Conservation (phyloP, 2,113 vertebrate genomes). For the Phasianus colchicus region DNA sequence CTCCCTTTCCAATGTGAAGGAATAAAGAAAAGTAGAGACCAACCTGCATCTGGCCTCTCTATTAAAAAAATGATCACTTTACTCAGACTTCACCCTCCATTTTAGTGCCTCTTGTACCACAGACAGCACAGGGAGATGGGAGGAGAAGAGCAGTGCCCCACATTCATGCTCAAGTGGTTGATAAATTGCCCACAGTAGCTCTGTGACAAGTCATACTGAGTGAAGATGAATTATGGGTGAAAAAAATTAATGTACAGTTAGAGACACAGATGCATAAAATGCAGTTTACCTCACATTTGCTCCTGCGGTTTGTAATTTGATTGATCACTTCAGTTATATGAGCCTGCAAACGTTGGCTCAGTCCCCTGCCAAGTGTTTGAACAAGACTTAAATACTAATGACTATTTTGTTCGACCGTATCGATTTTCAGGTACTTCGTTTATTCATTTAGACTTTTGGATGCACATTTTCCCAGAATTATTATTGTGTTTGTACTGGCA, state of each 20-base stretch:
- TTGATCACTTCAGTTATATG: conserved; percentile 50
- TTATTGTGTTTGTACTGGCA: background rate
- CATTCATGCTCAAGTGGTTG: conserved; percentile 38
- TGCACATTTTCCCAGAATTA: conserved; percentile 34
- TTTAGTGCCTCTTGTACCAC: background rate
- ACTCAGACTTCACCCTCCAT: background rate
- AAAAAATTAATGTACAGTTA: conserved; percentile 27
- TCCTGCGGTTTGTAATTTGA: conserved; percentile 58
- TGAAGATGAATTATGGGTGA: conserved; percentile 38
- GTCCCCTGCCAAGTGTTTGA: conserved; percentile 44
- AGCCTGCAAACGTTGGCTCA: conserved; percentile 39
- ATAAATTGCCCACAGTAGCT: conserved; percentile 31
- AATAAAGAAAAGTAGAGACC: background rate
- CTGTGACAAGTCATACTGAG: conserved; percentile 34
- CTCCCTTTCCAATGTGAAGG: background rate
- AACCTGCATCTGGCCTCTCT: background rate
- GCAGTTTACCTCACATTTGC: conserved; percentile 47
- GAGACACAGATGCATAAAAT: conserved; percentile 43
- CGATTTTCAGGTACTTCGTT: conserved; percentile 53
- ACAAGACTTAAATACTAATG: conserved; percentile 61
- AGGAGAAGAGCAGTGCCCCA: background rate
- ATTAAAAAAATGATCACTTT: background rate
- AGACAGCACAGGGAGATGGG: background rate
- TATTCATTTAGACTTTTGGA: conserved; percentile 29
- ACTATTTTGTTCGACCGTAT: conserved; percentile 45